Percentiles rank a stretch among this genome's conserved stretches.
Evolutionary conservation across 2,113 vertebrate species (phyloP).

Genomic region (Pelusios castaneus): DNA sequence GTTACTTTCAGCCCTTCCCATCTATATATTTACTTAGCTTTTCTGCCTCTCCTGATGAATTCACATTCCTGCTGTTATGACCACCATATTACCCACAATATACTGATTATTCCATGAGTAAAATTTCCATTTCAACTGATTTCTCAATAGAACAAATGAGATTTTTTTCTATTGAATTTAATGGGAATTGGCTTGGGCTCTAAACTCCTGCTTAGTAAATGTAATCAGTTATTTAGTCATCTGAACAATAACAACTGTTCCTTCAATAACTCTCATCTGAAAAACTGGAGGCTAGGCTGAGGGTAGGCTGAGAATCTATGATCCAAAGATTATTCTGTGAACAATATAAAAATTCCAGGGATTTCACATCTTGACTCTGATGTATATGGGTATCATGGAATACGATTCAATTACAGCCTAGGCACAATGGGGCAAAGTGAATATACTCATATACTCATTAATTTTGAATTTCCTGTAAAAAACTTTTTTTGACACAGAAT

Average conservation of each 20-base stretch:
- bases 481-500: constrained; percentile 4
- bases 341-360: background rate
- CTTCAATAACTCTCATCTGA: background rate
- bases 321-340: background rate
- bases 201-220: background rate
- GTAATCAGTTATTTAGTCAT: constrained; percentile 2
- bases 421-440: background rate
- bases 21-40: background rate
- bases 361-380: background rate
- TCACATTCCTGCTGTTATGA: background rate
- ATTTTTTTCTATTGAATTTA: constrained; percentile 8
- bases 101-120: background rate
- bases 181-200: background rate
- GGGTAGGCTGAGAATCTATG: background rate
- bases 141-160: background rate
- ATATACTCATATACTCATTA: background rate
- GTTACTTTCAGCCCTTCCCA: constrained; percentile 17
- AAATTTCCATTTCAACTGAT: background rate
- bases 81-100: background rate
- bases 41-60: background rate
- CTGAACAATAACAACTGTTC: background rate
- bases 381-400: background rate
- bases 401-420: background rate
- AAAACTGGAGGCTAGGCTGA: background rate
- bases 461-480: constrained; percentile 34